These are phyloP conservation scores for Euura saliciscinereae DNA, from an alignment of 1,140 invertebrate species.

Conservation along the genomic window DNA sequence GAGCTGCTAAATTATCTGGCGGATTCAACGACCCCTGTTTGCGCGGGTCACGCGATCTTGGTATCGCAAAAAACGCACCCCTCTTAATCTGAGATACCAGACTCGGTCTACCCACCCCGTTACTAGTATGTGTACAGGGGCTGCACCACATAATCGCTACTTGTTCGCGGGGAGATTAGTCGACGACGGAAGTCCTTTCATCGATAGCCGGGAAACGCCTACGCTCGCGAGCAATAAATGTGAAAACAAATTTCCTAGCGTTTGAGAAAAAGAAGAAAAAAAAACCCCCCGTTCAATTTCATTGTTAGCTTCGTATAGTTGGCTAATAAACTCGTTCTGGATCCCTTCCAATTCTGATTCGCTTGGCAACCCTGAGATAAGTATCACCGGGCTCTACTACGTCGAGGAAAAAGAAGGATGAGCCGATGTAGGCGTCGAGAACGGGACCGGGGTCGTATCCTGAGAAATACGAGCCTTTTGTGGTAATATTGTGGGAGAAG, in stretches of 20 bases:
- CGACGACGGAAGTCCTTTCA: no score
- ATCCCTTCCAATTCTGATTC: background rate
- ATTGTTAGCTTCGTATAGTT: background rate
- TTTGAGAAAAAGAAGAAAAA: no score
- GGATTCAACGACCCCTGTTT: background rate
- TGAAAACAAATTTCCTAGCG: no score
- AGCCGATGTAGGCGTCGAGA: background rate
- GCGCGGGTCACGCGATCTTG: background rate
- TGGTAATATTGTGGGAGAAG: constrained; percentile 26
- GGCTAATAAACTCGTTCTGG: constrained; percentile 3
- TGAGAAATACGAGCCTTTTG: constrained; percentile 35
- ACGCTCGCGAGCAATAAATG: no score
- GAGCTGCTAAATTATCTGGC: background rate
- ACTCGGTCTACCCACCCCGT: background rate
- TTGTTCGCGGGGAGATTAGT: no score
- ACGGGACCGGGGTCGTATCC: background rate
- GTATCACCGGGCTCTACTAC: background rate
- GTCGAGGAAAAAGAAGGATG: background rate
- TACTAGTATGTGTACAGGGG: no score
- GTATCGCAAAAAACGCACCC: background rate
- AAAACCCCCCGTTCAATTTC: no score
- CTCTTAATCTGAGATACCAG: background rate
- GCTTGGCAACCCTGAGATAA: background rate
- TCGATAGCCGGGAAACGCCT: no score
- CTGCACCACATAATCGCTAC: no score